phyloP scores from a whole-genome alignment of 2,888 invertebrate species.

The Watsonalla binaria region DNA sequence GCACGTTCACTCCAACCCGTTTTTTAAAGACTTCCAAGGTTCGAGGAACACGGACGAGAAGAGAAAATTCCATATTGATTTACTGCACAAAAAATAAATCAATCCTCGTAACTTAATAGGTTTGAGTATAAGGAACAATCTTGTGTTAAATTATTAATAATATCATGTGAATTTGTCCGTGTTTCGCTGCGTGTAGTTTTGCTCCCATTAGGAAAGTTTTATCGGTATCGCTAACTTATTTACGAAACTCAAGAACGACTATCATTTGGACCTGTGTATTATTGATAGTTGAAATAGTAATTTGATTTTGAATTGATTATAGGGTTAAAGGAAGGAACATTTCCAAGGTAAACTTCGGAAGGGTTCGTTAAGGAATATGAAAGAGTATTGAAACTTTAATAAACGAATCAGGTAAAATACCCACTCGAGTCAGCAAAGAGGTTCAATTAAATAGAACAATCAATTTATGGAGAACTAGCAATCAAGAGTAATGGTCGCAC shows the following conservation, averaged over 20 bases:
- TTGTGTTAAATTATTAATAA: not conserved
- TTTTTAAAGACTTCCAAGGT: no score
- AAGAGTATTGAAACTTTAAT: no score
- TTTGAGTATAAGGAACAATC: not conserved
- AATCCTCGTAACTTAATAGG: not conserved
- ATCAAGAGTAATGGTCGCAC: slow-evolving; percentile 43
- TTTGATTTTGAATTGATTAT: not conserved
- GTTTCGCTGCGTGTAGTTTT: not conserved
- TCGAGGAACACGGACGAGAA: no score
- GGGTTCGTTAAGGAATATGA: no score
- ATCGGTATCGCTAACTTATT: not conserved
- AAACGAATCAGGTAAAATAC: no score
- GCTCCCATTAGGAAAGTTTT: slow-evolving; percentile 1
- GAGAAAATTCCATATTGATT: no score
- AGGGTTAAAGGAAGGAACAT: not conserved
- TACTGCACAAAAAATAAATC: no score
- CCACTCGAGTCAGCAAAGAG: slow-evolving; percentile 12
- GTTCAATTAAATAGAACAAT: slow-evolving; percentile 25
- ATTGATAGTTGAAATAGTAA: not conserved
- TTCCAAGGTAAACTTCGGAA: no score
- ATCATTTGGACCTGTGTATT: not conserved
- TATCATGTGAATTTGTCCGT: not conserved
- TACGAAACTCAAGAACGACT: not conserved
- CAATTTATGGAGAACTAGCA: slow-evolving; percentile 47
- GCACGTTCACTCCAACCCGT: no score